phyloP scores from a whole-genome alignment of 2,888 invertebrate genomes.

The Branchipolynoe longqiensis region DNA sequence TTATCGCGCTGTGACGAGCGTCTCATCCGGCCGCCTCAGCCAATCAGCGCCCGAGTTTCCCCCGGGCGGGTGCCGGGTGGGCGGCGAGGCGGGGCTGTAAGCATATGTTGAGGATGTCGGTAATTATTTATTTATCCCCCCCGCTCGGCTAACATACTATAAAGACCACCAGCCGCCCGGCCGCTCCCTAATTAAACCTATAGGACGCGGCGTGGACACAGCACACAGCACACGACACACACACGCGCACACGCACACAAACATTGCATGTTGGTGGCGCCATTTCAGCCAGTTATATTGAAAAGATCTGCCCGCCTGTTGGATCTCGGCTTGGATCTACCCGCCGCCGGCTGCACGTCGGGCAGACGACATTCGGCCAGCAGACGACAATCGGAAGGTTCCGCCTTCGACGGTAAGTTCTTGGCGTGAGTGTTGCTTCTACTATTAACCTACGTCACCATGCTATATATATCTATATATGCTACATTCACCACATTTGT shows the following conservation, averaged over 20 bases:
- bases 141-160: not conserved
- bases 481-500: too few species aligned
- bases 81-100: not conserved
- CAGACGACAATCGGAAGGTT: too few species aligned
- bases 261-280: not conserved
- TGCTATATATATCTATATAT: too few species aligned
- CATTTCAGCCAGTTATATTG: not conserved
- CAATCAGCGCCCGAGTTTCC: not conserved
- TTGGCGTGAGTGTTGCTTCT: too few species aligned
- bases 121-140: constrained; percentile 36
- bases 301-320: too few species aligned
- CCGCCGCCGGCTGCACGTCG: too few species aligned
- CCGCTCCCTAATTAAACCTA: constrained; percentile 17
- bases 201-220: not conserved
- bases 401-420: too few species aligned
- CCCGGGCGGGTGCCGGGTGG: not conserved
- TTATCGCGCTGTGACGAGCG: not conserved
- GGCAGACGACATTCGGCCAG: too few species aligned
- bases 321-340: not conserved
- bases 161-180: not conserved
- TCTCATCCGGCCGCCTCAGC: constrained; percentile 6
- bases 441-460: too few species aligned
- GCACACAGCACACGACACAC: not conserved
- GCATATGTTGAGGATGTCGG: constrained; percentile 37
- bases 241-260: not conserved